A percentile compares a stretch with the other conserved stretches of the same genome.
Evolutionary conservation across 2,797 vertebrate species (phyloP).

Genomic region (Sylvia borin): DNA sequence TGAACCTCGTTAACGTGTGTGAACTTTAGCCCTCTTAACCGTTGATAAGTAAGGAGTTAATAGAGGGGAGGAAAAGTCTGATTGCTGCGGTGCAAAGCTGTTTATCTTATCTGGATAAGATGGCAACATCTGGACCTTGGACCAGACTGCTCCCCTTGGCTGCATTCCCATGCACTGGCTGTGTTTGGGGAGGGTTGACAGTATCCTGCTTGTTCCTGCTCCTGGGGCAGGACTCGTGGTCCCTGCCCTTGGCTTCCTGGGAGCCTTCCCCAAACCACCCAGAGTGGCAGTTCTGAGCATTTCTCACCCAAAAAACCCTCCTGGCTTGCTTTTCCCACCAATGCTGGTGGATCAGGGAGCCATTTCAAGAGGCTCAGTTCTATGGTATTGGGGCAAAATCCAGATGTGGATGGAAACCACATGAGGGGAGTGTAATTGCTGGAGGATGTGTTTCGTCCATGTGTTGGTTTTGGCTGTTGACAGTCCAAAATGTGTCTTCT

Average conservation of each 20-base stretch:
- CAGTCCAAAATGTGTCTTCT: neutral
- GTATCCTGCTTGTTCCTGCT: neutral
- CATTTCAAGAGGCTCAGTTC: neutral
- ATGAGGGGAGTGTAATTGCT: neutral
- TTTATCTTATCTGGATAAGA: neutral
- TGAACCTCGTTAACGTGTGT: neutral
- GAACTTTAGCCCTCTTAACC: neutral
- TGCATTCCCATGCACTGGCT: neutral
- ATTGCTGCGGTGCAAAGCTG: accelerated
- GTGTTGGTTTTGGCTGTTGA: neutral
- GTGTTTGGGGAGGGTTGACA: neutral
- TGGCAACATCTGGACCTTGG: neutral
- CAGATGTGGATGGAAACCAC: neutral
- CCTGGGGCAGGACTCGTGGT: accelerated
- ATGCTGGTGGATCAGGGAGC: accelerated
- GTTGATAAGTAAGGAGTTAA: neutral
- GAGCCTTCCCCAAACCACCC: neutral
- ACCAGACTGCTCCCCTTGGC: neutral
- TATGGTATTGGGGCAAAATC: neutral
- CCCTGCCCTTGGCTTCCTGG: accelerated
- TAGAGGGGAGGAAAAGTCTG: neutral
- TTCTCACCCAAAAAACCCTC: neutral
- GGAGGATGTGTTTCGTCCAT: neutral
- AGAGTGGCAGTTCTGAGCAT: neutral
- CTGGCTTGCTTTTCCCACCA: neutral